phyloP scores from a whole-genome alignment of 2,888 invertebrate species.

The Ernsta delagoae region DNA sequence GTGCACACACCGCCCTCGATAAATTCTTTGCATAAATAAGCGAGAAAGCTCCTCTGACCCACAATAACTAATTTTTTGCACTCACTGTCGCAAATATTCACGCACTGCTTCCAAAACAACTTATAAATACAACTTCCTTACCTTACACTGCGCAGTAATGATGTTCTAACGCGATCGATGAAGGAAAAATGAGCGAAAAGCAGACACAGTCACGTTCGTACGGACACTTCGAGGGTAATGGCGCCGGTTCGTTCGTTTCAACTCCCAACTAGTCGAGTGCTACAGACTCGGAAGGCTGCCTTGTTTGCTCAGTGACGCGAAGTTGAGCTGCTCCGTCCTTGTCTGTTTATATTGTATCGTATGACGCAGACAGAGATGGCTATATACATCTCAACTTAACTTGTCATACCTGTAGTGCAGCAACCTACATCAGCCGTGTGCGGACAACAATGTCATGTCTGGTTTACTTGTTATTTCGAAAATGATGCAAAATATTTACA shows the following conservation, averaged over 20 bases:
- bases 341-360: slow-evolving; percentile 43
- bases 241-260: slow-evolving; percentile 65
- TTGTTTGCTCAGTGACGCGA: slow-evolving; percentile 79
- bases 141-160: slow-evolving; percentile 82
- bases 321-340: slow-evolving; percentile 57
- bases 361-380: slow-evolving; percentile 53
- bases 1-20: slow-evolving; percentile 79
- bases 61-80: slow-evolving; percentile 56
- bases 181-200: slow-evolving; percentile 73
- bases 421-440: slow-evolving; percentile 79
- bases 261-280: slow-evolving; percentile 63
- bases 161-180: slow-evolving; percentile 80
- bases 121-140: slow-evolving; percentile 72
- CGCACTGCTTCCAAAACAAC: slow-evolving; percentile 73
- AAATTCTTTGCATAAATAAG: slow-evolving; percentile 83
- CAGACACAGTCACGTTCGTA: slow-evolving; percentile 80
- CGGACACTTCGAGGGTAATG: slow-evolving; percentile 81
- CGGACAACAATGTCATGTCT: slow-evolving; percentile 73
- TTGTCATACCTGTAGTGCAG: slow-evolving; percentile 73
- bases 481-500: slow-evolving; percentile 64
- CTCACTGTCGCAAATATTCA: slow-evolving; percentile 64
- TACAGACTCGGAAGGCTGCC: slow-evolving; percentile 77
- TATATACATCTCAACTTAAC: slow-evolving; percentile 47
- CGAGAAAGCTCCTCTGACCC: slow-evolving; percentile 72
- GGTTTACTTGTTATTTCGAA: slow-evolving; percentile 66